Evolutionary conservation across 2,797 vertebrate genomes (phyloP), one percentile per base, ranked within the genome.

Genomic region (Atherinosoma microstoma): DNA sequence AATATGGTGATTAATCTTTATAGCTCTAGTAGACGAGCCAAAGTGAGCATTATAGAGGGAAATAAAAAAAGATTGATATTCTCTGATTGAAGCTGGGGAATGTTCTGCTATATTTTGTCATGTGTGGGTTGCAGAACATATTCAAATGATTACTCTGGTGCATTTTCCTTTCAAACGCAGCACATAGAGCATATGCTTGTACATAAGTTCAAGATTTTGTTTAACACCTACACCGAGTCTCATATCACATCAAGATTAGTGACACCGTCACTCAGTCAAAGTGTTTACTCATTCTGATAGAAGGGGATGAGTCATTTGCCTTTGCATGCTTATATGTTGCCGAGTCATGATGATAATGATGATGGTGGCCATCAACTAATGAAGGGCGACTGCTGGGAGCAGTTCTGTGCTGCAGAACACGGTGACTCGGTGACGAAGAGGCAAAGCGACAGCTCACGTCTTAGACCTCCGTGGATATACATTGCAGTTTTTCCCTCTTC

Each of bases 381-480:
- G 34, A 64, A 22, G 68, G 47, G 53, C 18, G 58, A 72, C 16
- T 22, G 73, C 81, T 61, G 0, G 64, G 36, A 82, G 75, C 66
- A 3, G 6, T 42, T 66, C n/a, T 64, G 32, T 6, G 40, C 54
- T 34, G 56, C 73, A 8, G 35, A 72, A 42, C 54, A 65, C 67
- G n/a, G 53, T 51, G 72, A 87, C 24, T 62, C 45, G 2, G 42
- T n/a, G 56, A 80, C 70, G 54, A 12, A 70, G 82, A 89, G 70
- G 70, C 79, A 70, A 88, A 81, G 66, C 81, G 84, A 90, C 87
- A 83, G 80, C 56, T 6, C 59, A 7, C 29, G 32, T 78, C 76
- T 78, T 80, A 8, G 56, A n/a, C 64, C 6, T 8, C 35, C 35
- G 2, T 20, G 34, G 36, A 78, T 79, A 86, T 72, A 64, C 71